These are phyloP conservation scores for Albula goreensis DNA, from an alignment of 2,113 vertebrate genomes.

Conservation along the genomic window DNA sequence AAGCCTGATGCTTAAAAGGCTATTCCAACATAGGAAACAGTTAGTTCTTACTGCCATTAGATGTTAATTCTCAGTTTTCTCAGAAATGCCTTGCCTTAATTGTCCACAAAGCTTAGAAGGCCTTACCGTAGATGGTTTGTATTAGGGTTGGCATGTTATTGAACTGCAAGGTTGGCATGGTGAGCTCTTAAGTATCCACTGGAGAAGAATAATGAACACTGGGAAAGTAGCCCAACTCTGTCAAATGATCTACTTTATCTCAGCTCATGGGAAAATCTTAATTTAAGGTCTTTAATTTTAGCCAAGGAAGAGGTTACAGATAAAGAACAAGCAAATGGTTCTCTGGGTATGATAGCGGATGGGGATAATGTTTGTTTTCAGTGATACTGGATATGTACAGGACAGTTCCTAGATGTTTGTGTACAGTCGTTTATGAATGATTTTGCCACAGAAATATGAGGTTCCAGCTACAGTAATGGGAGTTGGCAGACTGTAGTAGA, in stretches of 20 bases:
- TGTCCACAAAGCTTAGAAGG: constrained; percentile 31
- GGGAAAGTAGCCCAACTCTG: not conserved
- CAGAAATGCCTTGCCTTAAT: not conserved
- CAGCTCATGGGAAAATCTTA: not conserved
- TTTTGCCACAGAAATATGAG: too few relatives aligned
- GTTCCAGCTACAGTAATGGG: too few relatives aligned
- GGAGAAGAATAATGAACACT: not conserved
- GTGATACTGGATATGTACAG: not conserved
- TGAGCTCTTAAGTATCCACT: not conserved
- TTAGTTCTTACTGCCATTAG: not conserved
- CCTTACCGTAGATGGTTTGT: not conserved
- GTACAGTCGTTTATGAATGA: too few relatives aligned
- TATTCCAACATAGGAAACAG: not conserved
- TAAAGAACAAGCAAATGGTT: not conserved
- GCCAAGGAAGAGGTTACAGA: not conserved
- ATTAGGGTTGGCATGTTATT: not conserved
- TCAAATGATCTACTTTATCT: not conserved
- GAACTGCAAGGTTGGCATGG: not conserved
- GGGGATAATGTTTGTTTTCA: not conserved
- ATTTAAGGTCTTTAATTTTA: not conserved
- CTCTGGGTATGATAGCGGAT: not conserved
- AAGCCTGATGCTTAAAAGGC: not conserved
- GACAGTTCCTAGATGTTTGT: too few relatives aligned
- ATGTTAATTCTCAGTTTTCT: not conserved
- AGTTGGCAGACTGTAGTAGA: too few relatives aligned